Evolutionary conservation across 2,113 vertebrate genomes (phyloP), one percentile per base, ranked within the genome.

Genomic region (Notothenia rossii): DNA sequence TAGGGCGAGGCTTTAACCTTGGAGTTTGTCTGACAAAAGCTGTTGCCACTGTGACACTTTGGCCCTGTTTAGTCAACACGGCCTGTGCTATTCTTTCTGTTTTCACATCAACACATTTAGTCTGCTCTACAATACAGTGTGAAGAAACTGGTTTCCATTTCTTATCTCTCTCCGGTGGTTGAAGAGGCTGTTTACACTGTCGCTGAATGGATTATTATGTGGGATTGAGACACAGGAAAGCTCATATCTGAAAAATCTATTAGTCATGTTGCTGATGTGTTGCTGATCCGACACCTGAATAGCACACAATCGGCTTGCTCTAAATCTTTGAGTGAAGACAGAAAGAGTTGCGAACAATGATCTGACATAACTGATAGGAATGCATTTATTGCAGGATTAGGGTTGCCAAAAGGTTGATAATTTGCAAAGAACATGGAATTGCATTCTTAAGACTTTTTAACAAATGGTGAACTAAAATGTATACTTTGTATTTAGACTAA

Each of bases 11-110:
- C 78, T 94, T 93, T 95, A 90, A 95, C 95, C 94, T 95, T 95
- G 94, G 83, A 87, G 87, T 82, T 93, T 91, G 45, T 86, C 86
- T 91, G 85, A 91, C 86, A 79, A 80, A 86, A 91, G 85, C 92
- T 86, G 95, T 91, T 95, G 91, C 93, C 91, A 95, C 91, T 95
- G 93, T 95, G 94, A 95, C 96, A 96, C 94, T 94, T 90, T 89
- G 90, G 88, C 91, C 60, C 48, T 98, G 93, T 99, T 99, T 97
- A 95, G 96, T 86, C 97, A 98, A 99, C 96, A 98, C 7, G 58
- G 88, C 79, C 76, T 85, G 93, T 95, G 94, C 95, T 96, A 96
- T 97, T 96, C 93, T 91, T 93, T 18, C 1, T 97, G 95, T 99
- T 98, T 94, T 84, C 84, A 83, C 84, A 85, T 94, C 94, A 95